Evolutionary conservation across 2,113 vertebrate species (phyloP).

Genomic region (Xenus cinereus): DNA sequence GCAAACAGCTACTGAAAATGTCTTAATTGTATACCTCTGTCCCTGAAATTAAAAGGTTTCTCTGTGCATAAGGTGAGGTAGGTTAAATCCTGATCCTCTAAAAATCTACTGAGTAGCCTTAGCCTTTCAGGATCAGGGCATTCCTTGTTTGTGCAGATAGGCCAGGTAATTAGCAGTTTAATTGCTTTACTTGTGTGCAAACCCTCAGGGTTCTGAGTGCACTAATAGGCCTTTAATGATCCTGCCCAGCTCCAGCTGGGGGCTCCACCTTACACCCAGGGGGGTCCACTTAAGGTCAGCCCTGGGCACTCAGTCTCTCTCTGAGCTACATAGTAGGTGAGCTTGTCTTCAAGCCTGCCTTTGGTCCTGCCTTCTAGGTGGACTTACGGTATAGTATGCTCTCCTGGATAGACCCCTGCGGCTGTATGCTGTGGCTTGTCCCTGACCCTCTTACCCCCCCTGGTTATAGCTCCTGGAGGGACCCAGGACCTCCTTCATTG

Average conservation of each 20-base stretch:
- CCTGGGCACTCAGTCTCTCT: rapidly evolving
- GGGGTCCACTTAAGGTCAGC: background rate
- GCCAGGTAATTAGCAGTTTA: background rate
- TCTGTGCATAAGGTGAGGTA: background rate
- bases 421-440: background rate
- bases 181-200: background rate
- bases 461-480: background rate
- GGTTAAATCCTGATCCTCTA: background rate
- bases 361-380: background rate
- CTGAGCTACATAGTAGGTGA: rapidly evolving
- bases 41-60: background rate
- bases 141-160: background rate
- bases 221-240: background rate
- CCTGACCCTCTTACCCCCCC: background rate
- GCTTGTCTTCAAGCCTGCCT: rapidly evolving
- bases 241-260: background rate
- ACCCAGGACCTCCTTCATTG: background rate
- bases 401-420: background rate
- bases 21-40: background rate
- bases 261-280: background rate
- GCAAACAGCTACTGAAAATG: background rate
- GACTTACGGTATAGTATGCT: background rate
- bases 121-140: background rate
- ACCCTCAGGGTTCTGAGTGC: background rate
- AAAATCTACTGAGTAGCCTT: background rate